Percentiles rank a stretch among this genome's conserved stretches.
phyloP scores from a whole-genome alignment of 2,113 vertebrate species.

The Sander vitreus region DNA sequence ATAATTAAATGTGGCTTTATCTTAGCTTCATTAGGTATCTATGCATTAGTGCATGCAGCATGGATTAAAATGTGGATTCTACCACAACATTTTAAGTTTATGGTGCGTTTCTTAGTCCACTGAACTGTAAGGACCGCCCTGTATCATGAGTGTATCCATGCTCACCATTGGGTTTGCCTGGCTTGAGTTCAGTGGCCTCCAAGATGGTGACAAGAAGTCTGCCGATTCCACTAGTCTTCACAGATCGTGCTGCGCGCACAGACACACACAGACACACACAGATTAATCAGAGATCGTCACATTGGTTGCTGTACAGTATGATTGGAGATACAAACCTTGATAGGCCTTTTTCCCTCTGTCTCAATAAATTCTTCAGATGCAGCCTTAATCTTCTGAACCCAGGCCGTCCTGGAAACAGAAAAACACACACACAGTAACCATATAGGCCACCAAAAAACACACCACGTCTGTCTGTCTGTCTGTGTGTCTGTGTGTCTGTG shows the following conservation, averaged over 20 bases:
- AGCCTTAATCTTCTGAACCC: slow-evolving; percentile 98
- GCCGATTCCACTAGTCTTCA: slow-evolving; percentile 92
- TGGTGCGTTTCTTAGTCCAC: slow-evolving; percentile 7
- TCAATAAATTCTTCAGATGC: slow-evolving; percentile 94
- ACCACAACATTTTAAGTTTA: background rate
- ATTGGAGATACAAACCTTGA: slow-evolving; percentile 87
- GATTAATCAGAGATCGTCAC: background rate
- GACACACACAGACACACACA: slow-evolving; percentile 36
- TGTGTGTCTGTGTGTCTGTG: background rate
- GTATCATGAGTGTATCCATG: background rate
- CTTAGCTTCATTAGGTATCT: background rate
- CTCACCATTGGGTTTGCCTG: slow-evolving; percentile 91
- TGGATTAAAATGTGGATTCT: background rate
- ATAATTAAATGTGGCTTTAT: slow-evolving; percentile 9
- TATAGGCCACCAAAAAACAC: background rate
- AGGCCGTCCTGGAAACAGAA: slow-evolving; percentile 88
- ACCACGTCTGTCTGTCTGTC: background rate
- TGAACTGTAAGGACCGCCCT: background rate
- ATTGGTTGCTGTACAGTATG: background rate
- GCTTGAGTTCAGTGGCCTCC: slow-evolving; percentile 94
- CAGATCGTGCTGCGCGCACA: slow-evolving; percentile 88
- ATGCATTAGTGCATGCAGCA: background rate
- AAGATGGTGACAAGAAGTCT: slow-evolving; percentile 93
- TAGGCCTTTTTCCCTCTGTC: slow-evolving; percentile 91
- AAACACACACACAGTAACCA: background rate